phyloP scores from a whole-genome alignment of 2,888 invertebrate genomes.

The Cepaea hortensis region DNA sequence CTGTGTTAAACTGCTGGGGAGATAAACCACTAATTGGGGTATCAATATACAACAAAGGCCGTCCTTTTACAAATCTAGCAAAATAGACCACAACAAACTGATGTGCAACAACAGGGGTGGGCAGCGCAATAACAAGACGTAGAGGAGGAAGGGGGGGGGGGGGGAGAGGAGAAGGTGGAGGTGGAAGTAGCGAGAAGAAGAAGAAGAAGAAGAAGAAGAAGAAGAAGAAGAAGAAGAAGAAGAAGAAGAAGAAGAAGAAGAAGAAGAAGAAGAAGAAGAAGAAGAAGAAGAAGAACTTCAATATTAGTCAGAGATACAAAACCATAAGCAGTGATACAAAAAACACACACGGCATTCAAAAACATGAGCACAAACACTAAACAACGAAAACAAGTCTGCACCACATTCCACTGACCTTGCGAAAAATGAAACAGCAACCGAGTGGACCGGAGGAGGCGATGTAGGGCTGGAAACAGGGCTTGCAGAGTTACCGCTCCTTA shows the following conservation, averaged over 20 bases:
- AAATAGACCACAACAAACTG: no score
- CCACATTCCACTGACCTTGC: constrained; percentile 58
- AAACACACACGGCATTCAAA: no score
- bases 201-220: neutral
- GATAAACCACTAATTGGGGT: no score
- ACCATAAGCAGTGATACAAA: no score
- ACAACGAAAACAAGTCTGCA: neutral
- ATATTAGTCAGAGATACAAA: no score
- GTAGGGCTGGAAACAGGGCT: constrained; percentile 51
- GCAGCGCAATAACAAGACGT: no score
- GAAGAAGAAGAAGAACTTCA: neutral
- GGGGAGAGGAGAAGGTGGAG: neutral
- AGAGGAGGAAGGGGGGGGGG: neutral
- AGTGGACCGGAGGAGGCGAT: constrained; percentile 62
- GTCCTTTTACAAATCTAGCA: neutral
- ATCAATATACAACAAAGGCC: no score
- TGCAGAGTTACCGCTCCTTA: constrained; percentile 40
- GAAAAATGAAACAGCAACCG: constrained; percentile 68
- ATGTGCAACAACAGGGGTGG: no score
- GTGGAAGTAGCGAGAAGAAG: neutral
- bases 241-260: neutral
- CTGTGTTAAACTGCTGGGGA: no score
- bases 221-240: neutral
- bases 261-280: neutral
- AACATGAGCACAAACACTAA: neutral